A percentile compares a stretch with the other conserved stretches of the same genome.
Evolutionary conservation across 2,888 invertebrate genomes (phyloP).

Genomic region (Gandaritis pyraliata): DNA sequence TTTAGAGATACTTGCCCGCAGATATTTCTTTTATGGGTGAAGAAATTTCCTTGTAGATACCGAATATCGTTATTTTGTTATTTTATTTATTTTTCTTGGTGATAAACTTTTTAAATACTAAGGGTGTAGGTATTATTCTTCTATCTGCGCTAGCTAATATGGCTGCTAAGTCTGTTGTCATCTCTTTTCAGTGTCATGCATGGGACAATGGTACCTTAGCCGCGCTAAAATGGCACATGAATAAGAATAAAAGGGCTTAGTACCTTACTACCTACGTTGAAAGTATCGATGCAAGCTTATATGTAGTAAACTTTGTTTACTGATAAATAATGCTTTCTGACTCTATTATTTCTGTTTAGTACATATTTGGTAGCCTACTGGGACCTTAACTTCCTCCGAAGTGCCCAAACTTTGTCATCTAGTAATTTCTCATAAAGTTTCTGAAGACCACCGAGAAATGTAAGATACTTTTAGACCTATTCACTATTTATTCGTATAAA

Average conservation of each 20-base stretch:
- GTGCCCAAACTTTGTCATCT: conserved; percentile 12
- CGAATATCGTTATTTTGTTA: no score
- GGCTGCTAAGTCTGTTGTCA: no score
- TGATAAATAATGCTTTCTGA: neutral
- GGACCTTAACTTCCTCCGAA: conserved; percentile 9
- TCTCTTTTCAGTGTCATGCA: no score
- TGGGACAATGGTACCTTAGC: no score
- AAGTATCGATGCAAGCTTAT: no score
- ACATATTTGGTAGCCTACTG: conserved; percentile 4
- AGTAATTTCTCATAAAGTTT: conserved; percentile 8
- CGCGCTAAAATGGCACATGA: no score
- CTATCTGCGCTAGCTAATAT: no score
- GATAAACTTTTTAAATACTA: no score
- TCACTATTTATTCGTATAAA: neutral
- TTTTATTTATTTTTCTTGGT: neutral
- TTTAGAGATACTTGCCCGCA: neutral
- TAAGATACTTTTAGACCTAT: neutral
- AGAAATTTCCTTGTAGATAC: no score
- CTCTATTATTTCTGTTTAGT: neutral
- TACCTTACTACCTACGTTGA: no score
- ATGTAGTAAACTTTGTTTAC: neutral
- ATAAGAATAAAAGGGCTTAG: no score
- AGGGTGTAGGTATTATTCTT: no score
- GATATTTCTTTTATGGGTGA: neutral
- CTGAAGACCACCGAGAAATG: neutral